A percentile compares a stretch with the other conserved stretches of the same genome.
Conservation (phyloP, 2,888 invertebrate genomes). For the Panopea generosa region DNA sequence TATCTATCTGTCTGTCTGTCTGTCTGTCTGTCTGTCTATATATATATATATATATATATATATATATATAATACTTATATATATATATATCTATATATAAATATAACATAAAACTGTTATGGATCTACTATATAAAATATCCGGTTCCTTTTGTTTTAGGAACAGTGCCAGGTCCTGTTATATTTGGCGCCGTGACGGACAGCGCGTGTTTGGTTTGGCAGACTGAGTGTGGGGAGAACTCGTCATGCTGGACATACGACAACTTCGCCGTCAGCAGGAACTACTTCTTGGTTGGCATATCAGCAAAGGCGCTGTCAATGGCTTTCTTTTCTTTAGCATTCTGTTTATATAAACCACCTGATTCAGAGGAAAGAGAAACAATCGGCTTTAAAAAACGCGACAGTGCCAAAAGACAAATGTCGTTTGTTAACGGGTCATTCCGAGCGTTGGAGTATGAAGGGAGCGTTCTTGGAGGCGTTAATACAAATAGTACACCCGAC, state of each 20-base stretch:
- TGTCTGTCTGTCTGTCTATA: no score
- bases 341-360: slow-evolving; percentile 64
- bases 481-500: no score
- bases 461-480: slow-evolving; percentile 23
- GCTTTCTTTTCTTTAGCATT: slow-evolving; percentile 63
- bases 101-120: no score
- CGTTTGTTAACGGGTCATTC: slow-evolving; percentile 59
- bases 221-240: slow-evolving; percentile 63
- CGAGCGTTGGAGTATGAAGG: slow-evolving; percentile 49
- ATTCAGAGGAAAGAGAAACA: slow-evolving; percentile 29
- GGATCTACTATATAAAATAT: no score
- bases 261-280: slow-evolving; percentile 63
- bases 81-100: no score
- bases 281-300: slow-evolving; percentile 65
- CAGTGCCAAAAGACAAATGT: slow-evolving; percentile 46
- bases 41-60: no score
- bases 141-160: no score
- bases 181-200: slow-evolving; percentile 69
- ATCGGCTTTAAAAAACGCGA: slow-evolving; percentile 41
- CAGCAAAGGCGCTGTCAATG: slow-evolving; percentile 54
- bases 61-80: no score
- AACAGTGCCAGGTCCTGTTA: slow-evolving; percentile 67
- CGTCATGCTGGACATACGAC: slow-evolving; percentile 71
- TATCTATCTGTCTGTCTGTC: no score
- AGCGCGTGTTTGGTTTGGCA: slow-evolving; percentile 69